These are phyloP conservation scores for Callipepla squamata DNA, from an alignment of 2,113 vertebrate genomes.

Conservation along the genomic window DNA sequence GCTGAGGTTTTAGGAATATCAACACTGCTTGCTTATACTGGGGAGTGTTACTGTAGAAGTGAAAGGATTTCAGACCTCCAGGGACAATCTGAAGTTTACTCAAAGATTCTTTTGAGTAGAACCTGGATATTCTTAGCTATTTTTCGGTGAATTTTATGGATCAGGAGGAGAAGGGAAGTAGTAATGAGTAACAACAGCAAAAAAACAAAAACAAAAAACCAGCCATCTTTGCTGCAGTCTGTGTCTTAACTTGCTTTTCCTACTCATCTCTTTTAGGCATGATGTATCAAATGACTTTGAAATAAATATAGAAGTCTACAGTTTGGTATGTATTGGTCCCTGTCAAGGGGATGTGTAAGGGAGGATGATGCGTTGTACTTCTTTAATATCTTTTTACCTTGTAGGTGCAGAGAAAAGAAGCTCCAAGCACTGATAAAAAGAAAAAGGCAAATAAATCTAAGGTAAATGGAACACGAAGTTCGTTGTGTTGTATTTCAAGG, in stretches of 20 bases:
- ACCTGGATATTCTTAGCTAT: neutral
- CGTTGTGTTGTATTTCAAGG: neutral
- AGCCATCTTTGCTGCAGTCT: neutral
- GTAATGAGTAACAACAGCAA: neutral
- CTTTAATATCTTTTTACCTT: neutral
- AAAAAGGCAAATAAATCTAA: constrained; percentile 93
- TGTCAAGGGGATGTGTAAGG: neutral
- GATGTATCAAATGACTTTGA: constrained; percentile 91
- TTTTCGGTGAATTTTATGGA: neutral
- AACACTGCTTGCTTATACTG: neutral
- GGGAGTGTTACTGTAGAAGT: neutral
- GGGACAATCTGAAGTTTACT: neutral
- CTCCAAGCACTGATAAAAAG: constrained; percentile 84
- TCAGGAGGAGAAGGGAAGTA: neutral
- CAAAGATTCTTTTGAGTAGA: neutral
- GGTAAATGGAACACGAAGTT: constrained; percentile 75
- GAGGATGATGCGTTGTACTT: neutral
- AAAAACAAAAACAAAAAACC: fast-evolving
- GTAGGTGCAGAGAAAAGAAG: constrained; percentile 90
- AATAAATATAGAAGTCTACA: constrained; percentile 91
- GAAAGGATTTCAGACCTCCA: neutral
- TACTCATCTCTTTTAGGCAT: constrained; percentile 75
- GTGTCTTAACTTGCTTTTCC: neutral
- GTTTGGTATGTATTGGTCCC: constrained; percentile 84
- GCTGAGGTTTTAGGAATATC: neutral